Percentiles rank a stretch among this genome's conserved stretches.
These are phyloP conservation scores for Caradrina kadenii DNA, from an alignment of 2,888 invertebrate species.

Conservation along the genomic window DNA sequence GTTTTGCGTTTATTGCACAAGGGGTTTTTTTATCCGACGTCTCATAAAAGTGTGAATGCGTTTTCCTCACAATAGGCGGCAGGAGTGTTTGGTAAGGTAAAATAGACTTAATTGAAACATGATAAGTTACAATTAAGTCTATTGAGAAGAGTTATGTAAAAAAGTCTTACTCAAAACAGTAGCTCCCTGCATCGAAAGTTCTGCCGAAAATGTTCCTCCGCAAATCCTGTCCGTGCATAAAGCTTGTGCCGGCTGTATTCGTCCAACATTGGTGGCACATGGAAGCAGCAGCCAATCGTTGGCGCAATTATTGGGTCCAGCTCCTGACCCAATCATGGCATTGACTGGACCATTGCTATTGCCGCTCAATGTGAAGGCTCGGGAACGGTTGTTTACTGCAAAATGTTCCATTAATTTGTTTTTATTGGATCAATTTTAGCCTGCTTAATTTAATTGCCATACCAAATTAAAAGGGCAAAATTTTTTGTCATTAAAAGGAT, in stretches of 20 bases:
- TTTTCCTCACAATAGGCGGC: too few species aligned
- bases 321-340: constrained; percentile 92
- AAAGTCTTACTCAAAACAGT: constrained; percentile 93
- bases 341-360: constrained; percentile 93
- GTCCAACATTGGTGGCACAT: constrained; percentile 93
- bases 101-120: too few species aligned
- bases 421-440: too few species aligned
- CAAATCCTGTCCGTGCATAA: constrained; percentile 95
- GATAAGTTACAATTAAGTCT: too few species aligned
- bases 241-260: constrained; percentile 89
- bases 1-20: too few species aligned
- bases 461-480: too few species aligned
- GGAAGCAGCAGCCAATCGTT: constrained; percentile 95
- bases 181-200: constrained; percentile 92
- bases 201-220: constrained; percentile 94
- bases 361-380: constrained; percentile 94
- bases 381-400: constrained; percentile 92
- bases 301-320: constrained; percentile 93
- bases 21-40: too few species aligned
- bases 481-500: too few species aligned
- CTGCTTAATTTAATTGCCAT: too few species aligned
- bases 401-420: neutral
- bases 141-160: constrained; percentile 6
- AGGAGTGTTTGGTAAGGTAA: too few species aligned
- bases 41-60: too few species aligned